A percentile compares a stretch with the other conserved stretches of the same genome.
Conservation (phyloP, 2,113 vertebrate species). For the Acinonyx jubatus region DNA sequence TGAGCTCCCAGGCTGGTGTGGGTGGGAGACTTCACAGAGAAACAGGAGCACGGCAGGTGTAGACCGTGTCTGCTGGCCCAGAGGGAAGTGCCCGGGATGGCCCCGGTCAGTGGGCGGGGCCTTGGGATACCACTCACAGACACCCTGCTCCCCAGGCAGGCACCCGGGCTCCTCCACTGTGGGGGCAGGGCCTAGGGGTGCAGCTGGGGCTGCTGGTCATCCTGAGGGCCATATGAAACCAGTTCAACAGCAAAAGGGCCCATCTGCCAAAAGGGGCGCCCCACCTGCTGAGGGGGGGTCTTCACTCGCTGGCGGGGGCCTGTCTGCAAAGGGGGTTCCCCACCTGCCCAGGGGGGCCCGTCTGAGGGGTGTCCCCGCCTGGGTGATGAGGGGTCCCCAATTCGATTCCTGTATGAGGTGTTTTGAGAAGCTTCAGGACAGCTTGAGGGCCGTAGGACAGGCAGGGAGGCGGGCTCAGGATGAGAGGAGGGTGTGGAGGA, state of each 20-base stretch:
- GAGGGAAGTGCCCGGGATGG: neutral
- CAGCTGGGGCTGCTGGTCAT: neutral
- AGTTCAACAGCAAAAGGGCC: neutral
- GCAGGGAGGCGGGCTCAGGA: neutral
- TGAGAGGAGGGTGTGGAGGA: neutral
- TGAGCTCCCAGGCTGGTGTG: neutral
- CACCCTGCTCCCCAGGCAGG: neutral
- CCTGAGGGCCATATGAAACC: accelerated
- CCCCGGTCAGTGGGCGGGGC: neutral
- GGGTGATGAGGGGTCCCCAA: neutral
- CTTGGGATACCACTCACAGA: neutral
- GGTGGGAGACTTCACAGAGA: accelerated
- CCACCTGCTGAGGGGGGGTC: neutral
- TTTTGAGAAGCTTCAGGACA: neutral
- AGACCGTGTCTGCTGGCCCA: accelerated
- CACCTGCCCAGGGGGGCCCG: neutral
- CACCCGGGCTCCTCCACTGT: accelerated
- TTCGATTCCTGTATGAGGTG: accelerated
- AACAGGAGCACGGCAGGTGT: neutral
- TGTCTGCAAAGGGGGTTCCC: neutral
- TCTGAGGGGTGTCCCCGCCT: neutral
- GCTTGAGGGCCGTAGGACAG: no score
- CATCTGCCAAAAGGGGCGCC: neutral
- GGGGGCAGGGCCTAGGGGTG: neutral
- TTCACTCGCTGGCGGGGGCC: neutral